These are phyloP conservation scores for Drosophila prostipennis DNA, from an alignment of 2,888 invertebrate genomes.

Conservation along the genomic window DNA sequence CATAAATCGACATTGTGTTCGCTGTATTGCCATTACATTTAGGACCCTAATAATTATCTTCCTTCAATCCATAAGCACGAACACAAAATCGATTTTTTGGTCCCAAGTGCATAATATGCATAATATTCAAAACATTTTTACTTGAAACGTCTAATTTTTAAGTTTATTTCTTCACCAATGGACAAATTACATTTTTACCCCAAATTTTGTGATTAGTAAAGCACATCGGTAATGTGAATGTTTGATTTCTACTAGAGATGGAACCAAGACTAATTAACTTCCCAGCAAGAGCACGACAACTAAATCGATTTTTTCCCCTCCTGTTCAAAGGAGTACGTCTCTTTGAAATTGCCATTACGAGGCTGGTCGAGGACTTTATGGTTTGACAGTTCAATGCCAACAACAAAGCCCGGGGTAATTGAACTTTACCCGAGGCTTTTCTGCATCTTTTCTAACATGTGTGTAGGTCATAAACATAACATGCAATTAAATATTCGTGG, in stretches of 20 bases:
- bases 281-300: constrained; percentile 2
- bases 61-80: background rate
- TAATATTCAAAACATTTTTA: too few relatives aligned
- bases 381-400: constrained; percentile 66
- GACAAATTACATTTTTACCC: too few relatives aligned
- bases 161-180: too few relatives aligned
- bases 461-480: constrained; percentile 54
- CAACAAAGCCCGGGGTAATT: constrained; percentile 54
- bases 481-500: constrained; percentile 64
- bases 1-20: constrained; percentile 28
- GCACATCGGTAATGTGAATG: background rate
- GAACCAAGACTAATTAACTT: constrained; percentile 14
- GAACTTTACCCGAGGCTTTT: constrained; percentile 49
- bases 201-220: background rate
- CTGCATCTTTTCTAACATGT: constrained; percentile 40
- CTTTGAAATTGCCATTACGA: constrained; percentile 8
- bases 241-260: constrained; percentile 7
- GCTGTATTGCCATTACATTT: background rate
- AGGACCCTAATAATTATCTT: background rate
- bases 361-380: constrained; percentile 32
- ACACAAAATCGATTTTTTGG: constrained; percentile 40
- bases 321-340: background rate
- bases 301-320: constrained; percentile 43
- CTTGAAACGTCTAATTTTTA: too few relatives aligned
- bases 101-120: background rate